phyloP scores from a whole-genome alignment of 2,888 invertebrate genomes.

The Melitaea athalia region DNA sequence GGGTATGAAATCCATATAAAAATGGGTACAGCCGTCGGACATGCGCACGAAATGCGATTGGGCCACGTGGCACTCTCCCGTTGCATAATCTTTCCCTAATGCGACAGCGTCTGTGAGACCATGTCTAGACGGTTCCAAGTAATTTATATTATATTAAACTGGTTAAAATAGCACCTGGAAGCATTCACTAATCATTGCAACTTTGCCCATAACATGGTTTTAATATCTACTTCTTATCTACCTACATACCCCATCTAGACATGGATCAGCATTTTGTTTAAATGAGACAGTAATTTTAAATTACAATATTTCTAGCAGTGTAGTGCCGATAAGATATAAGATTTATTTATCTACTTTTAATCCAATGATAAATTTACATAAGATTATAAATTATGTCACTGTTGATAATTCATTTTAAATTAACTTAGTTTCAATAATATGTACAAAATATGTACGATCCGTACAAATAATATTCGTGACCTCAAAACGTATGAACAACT shows the following conservation, averaged over 20 bases:
- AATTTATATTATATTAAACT: not conserved
- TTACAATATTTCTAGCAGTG: not conserved
- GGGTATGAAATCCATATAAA: constrained; percentile 9
- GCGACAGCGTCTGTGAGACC: constrained; percentile 33
- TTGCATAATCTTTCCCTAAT: constrained; percentile 72
- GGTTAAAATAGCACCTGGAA: too few species aligned
- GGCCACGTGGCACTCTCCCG: constrained; percentile 74
- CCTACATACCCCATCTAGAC: too few species aligned
- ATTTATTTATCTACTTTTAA: not conserved
- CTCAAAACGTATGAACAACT: too few species aligned
- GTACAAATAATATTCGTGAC: too few species aligned
- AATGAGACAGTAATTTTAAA: not conserved
- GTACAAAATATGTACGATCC: not conserved
- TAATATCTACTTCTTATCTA: too few species aligned
- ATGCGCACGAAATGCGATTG: constrained; percentile 60
- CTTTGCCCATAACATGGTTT: too few species aligned
- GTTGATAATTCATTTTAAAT: not conserved
- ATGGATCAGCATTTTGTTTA: too few species aligned
- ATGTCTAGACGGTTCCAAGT: constrained; percentile 12
- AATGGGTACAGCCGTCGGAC: constrained; percentile 42
- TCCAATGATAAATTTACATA: not conserved
- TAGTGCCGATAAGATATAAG: not conserved
- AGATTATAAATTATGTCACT: not conserved
- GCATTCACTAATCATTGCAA: too few species aligned
- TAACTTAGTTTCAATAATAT: not conserved